Evolutionary conservation across 2,113 vertebrate genomes (phyloP), one percentile per base, ranked within the genome.

Genomic region (Rhizomys pruinosus): DNA sequence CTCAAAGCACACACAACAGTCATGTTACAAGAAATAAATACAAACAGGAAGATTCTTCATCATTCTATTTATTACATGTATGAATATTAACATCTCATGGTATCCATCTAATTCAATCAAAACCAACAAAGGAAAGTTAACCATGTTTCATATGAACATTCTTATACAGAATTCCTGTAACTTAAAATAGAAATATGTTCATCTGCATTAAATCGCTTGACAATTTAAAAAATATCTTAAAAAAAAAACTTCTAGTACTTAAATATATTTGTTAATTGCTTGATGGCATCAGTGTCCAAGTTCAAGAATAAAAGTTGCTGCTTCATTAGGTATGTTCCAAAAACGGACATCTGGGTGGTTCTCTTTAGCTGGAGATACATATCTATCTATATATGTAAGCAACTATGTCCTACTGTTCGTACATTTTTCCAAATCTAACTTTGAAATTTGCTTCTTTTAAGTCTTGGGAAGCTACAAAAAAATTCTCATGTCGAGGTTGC

Each of bases 41-140:
- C 84, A 98, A 85, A 96, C 84, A 94, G 37, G 79, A 93, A 97
- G 85, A 97, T 97, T 97, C 94, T 98, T 98, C 95, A 97, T 98
- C 96, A 97, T 98, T 98, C 98, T 97, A 97, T 98, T 98, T 98
- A 98, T 98, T 98, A 98, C 95, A 98, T 96, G 97, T 98, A 98
- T 97, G 98, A 98, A 97, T 98, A 98, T 98, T 98, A 98, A 98
- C 98, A 98, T 98, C 97, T 98, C 97, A 98, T 97, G 97, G 97
- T 98, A 98, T 97, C 98, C 98, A 98, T 98, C 98, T 98, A 98
- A 93, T 97, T 97, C 97, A 98, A 96, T 98, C 97, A 98, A 98
- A 98, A 98, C 95, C 98, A 98, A 98, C 96, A 97, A 98, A 98
- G 96, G 94, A 98, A 98, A 98, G 94, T 98, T 98, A 98, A 97